Conservation (phyloP, 2,113 vertebrate genomes). For the Triplophysa dalaica region DNA sequence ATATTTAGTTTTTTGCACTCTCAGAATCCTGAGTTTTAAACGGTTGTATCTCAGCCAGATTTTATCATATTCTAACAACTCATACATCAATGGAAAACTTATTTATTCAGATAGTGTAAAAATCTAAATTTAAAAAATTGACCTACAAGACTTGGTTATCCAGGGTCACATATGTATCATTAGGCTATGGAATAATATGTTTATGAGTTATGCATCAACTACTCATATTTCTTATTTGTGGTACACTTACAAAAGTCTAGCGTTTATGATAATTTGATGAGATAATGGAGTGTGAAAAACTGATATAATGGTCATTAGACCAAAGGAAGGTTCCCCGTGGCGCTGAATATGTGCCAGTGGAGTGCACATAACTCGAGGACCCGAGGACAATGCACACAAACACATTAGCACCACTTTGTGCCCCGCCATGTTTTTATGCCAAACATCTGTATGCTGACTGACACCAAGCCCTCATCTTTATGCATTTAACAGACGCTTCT, state of each 20-base stretch:
- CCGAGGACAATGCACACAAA: not conserved
- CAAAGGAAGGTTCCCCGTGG: not conserved
- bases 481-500: no score
- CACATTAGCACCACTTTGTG: not conserved
- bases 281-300: slow-evolving; percentile 24
- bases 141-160: no score
- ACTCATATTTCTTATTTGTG: not conserved
- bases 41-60: no score
- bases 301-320: slow-evolving; percentile 19
- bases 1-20: no score
- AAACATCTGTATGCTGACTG: not conserved
- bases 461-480: not conserved
- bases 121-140: no score
- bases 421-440: not conserved
- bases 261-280: slow-evolving; percentile 10
- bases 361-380: not conserved
- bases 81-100: no score
- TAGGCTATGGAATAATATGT: no score
- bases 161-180: no score
- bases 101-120: no score
- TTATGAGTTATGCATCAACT: no score
- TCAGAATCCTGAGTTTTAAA: no score
- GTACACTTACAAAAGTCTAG: not conserved
- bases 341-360: not conserved
- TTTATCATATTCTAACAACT: no score